Percentiles rank a stretch among this genome's conserved stretches.
These are phyloP conservation scores for Microcebus lehilahytsara DNA, from an alignment of 2,113 vertebrate species.

Conservation along the genomic window DNA sequence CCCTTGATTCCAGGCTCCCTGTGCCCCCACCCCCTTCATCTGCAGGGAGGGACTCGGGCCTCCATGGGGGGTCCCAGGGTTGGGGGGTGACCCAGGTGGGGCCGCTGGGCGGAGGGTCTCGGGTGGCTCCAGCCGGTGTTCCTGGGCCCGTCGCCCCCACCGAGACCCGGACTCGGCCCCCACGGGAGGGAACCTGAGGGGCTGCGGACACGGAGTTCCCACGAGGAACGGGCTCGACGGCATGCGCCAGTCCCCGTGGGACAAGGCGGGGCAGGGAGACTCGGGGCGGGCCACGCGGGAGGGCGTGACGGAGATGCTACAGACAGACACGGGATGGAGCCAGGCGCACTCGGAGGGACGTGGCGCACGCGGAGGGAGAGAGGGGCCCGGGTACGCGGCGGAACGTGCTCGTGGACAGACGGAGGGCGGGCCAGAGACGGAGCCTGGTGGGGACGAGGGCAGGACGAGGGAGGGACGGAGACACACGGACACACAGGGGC, in stretches of 20 bases:
- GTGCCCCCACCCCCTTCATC: not conserved
- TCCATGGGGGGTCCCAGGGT: fast-evolving
- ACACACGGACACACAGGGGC: too few relatives aligned
- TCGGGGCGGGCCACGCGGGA: fast-evolving
- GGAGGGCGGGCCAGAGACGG: not conserved
- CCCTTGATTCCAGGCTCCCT: not conserved
- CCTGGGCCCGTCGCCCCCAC: fast-evolving
- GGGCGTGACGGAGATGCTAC: not conserved
- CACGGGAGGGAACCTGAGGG: fast-evolving
- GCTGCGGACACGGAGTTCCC: fast-evolving
- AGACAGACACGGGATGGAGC: not conserved
- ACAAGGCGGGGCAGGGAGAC: not conserved
- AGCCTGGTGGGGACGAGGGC: too few relatives aligned
- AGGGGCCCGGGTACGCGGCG: too few relatives aligned
- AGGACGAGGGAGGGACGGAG: too few relatives aligned
- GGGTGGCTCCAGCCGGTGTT: fast-evolving
- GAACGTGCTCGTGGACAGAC: not conserved
- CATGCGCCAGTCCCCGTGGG: fast-evolving
- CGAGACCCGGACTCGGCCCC: not conserved
- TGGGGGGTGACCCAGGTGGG: fast-evolving
- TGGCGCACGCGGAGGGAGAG: too few relatives aligned
- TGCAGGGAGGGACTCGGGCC: not conserved
- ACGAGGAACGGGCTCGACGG: fast-evolving
- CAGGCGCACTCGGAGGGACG: not conserved
- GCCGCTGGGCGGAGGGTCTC: fast-evolving